Conservation (phyloP, 2,888 invertebrate genomes). For the Apodemia duryi region DNA sequence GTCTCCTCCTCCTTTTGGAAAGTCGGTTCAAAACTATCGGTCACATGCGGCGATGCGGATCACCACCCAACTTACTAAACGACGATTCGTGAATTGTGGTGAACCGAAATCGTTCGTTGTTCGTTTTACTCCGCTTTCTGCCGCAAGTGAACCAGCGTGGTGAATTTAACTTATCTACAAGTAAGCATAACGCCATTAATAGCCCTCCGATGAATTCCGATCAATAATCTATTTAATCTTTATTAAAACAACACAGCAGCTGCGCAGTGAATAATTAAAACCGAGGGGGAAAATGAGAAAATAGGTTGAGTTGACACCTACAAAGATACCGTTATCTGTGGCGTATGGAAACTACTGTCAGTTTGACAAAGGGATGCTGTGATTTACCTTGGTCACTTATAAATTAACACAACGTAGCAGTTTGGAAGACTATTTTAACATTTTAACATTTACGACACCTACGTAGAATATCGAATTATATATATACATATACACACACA, state of each 20-base stretch:
- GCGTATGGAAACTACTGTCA: background rate
- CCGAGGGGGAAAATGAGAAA: constrained; percentile 16
- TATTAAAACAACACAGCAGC: constrained; percentile 13
- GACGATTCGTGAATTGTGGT: too few species aligned
- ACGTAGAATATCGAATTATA: too few species aligned
- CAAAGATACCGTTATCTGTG: background rate
- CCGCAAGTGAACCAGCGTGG: too few species aligned
- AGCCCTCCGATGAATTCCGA: background rate
- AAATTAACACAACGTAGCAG: background rate
- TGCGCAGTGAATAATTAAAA: constrained; percentile 24
- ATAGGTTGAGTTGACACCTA: constrained; percentile 10
- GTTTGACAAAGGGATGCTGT: background rate
- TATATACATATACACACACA: too few species aligned
- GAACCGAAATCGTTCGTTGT: too few species aligned
- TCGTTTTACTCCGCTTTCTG: too few species aligned
- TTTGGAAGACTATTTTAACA: too few species aligned
- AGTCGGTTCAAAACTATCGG: too few species aligned
- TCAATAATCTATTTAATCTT: constrained; percentile 10
- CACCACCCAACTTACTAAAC: too few species aligned
- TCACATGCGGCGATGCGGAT: too few species aligned
- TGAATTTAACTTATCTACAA: background rate
- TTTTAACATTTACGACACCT: too few species aligned
- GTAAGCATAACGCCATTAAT: background rate
- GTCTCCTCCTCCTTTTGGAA: too few species aligned
- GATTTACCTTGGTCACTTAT: background rate